These are phyloP conservation scores for Anagrus nilaparvatae DNA, from an alignment of 1,140 invertebrate species.

Conservation along the genomic window DNA sequence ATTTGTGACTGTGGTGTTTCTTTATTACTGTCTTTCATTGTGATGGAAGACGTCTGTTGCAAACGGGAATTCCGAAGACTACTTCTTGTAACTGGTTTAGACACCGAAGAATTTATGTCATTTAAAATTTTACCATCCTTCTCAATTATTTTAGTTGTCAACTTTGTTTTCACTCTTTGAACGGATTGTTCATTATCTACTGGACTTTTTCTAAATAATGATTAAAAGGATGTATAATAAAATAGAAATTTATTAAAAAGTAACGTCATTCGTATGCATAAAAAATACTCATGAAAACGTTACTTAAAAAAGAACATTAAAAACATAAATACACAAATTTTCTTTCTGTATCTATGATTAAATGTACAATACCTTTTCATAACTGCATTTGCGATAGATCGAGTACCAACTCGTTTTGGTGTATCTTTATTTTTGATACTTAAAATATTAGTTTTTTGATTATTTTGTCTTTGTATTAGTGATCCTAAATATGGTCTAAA, in stretches of 20 bases:
- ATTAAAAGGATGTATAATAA: constrained; percentile 13
- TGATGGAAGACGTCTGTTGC: no score
- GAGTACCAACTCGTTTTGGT: constrained; percentile 29
- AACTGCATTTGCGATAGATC: constrained; percentile 28
- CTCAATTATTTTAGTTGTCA: constrained; percentile 25
- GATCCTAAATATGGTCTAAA: constrained; percentile 36
- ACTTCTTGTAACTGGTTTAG: constrained; percentile 34
- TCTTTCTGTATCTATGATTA: constrained; percentile 3
- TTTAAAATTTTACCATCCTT: constrained; percentile 20
- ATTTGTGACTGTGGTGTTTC: constrained; percentile 23
- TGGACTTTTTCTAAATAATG: constrained; percentile 33
- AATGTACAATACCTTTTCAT: constrained; percentile 32
- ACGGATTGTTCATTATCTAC: constrained; percentile 29
- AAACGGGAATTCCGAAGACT: constrained; percentile 28
- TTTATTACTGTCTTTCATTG: constrained; percentile 27
- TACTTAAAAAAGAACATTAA: no score
- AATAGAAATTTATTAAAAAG: neutral
- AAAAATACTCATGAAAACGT: no score
- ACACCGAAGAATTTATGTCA: constrained; percentile 20
- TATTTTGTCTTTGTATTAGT: constrained; percentile 30
- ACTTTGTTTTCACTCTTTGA: constrained; percentile 32
- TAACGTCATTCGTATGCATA: no score
- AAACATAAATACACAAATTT: no score
- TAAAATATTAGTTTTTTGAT: constrained; percentile 19
- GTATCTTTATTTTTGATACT: constrained; percentile 34